These are phyloP conservation scores for Zonotrichia leucophrys DNA, from an alignment of 2,113 vertebrate species.

Conservation along the genomic window DNA sequence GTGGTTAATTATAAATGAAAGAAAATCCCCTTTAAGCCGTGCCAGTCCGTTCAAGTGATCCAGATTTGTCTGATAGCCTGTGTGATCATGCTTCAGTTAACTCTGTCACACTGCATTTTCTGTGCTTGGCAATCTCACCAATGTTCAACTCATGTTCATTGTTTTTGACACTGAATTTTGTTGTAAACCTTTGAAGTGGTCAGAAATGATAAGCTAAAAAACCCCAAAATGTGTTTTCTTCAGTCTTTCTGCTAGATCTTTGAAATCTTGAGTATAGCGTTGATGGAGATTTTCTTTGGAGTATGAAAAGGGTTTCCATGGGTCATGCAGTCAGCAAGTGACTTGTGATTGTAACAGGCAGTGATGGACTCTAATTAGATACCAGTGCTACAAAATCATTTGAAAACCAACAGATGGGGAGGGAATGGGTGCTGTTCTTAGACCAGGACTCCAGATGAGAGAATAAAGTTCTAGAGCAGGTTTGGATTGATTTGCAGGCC, in stretches of 20 bases:
- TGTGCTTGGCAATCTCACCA: neutral
- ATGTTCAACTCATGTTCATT: neutral
- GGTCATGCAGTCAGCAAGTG: neutral
- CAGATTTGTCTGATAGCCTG: conserved; percentile 47
- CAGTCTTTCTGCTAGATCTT: neutral
- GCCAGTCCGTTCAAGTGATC: conserved; percentile 39
- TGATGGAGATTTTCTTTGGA: neutral
- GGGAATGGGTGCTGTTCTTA: neutral
- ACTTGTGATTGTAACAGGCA: neutral
- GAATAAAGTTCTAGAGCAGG: neutral
- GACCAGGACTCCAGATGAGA: neutral
- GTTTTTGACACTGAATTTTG: neutral
- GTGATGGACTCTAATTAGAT: neutral
- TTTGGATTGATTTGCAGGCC: neutral
- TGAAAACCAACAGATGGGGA: neutral
- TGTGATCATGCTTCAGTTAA: conserved; percentile 28
- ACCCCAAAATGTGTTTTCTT: neutral
- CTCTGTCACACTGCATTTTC: conserved; percentile 52
- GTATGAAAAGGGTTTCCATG: neutral
- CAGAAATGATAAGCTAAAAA: neutral
- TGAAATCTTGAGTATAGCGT: neutral
- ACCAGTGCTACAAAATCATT: neutral
- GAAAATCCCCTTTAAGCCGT: conserved; percentile 31
- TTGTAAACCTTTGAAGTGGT: neutral
- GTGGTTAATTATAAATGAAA: conserved; percentile 65